A percentile compares a stretch with the other conserved stretches of the same genome.
Conservation (phyloP, 2,888 invertebrate species). For the Pseudococcus longispinus region DNA sequence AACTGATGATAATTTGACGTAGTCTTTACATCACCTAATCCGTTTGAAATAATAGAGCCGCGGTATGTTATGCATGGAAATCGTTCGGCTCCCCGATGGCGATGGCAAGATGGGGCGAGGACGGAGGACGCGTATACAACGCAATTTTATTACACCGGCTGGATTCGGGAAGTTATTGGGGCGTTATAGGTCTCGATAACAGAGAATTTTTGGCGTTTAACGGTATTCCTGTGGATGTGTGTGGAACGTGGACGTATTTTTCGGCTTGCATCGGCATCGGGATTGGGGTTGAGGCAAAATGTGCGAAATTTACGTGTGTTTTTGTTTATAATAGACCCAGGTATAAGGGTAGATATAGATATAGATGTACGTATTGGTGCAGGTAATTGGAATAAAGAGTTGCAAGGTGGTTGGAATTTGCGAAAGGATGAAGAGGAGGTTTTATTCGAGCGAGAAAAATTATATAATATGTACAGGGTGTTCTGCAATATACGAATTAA, state of each 20-base stretch:
- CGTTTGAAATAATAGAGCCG: constrained; percentile 51
- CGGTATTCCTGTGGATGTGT: background rate
- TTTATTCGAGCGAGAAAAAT: background rate
- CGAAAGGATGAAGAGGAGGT: background rate
- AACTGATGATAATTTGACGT: constrained; percentile 56
- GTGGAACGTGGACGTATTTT: background rate
- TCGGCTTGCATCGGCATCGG: background rate
- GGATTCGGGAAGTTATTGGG: constrained; percentile 47
- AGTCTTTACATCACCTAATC: constrained; percentile 57
- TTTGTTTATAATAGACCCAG: background rate
- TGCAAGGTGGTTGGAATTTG: background rate
- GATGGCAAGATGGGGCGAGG: background rate
- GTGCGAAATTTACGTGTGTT: background rate
- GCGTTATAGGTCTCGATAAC: constrained; percentile 52
- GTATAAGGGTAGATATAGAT: background rate
- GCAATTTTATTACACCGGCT: constrained; percentile 42
- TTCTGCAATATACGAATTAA: background rate
- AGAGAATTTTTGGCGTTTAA: constrained; percentile 33
- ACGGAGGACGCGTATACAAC: constrained; percentile 4
- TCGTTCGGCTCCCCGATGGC: background rate
- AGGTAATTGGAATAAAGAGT: background rate
- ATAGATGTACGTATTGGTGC: background rate
- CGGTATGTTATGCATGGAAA: constrained; percentile 28
- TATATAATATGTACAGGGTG: background rate
- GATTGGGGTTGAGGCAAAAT: background rate